These are phyloP conservation scores for Yponomeuta evonymella DNA, from an alignment of 2,888 invertebrate species.

Conservation along the genomic window DNA sequence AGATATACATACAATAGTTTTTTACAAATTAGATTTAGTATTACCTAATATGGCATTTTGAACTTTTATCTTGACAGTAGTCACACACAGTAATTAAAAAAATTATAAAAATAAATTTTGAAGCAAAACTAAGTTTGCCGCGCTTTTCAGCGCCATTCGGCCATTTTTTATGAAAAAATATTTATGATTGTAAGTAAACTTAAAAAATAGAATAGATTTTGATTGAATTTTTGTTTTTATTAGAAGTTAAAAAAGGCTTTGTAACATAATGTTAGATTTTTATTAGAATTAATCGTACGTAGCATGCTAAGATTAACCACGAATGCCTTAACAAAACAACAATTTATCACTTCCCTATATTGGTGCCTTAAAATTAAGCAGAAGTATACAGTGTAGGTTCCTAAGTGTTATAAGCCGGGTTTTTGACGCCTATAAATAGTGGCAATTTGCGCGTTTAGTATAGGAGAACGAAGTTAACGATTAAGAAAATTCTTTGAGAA, in stretches of 20 bases:
- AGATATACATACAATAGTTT: neutral
- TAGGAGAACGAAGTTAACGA: too few relatives aligned
- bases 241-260: neutral
- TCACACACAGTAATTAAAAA: neutral
- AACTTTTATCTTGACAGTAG: slow-evolving; percentile 1
- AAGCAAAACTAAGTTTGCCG: neutral
- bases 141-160: neutral
- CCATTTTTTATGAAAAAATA: slow-evolving; percentile 1
- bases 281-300: neutral
- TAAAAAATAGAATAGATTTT: neutral
- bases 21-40: slow-evolving; percentile 4
- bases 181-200: neutral
- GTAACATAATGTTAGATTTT: neutral
- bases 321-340: neutral
- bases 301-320: neutral
- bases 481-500: too few relatives aligned
- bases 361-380: neutral
- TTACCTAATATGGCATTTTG: slow-evolving; percentile 10
- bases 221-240: neutral
- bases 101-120: neutral
- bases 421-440: too few relatives aligned
- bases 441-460: too few relatives aligned
- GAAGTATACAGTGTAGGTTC: neutral
- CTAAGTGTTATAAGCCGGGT: neutral
- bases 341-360: neutral